Evolutionary conservation across 2,888 invertebrate species (phyloP).

Genomic region (Coronaproctus castanopsis): DNA sequence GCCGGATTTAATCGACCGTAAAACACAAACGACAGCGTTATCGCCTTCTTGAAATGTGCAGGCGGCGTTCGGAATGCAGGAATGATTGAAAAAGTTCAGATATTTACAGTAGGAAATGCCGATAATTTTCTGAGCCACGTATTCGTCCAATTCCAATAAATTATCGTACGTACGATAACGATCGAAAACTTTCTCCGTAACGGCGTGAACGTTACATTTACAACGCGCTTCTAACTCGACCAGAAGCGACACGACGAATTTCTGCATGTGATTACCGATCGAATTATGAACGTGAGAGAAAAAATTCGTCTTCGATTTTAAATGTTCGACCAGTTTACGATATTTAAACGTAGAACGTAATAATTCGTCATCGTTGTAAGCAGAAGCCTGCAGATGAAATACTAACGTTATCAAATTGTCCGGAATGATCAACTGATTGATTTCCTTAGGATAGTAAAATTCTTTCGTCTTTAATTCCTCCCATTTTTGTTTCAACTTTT

Average conservation of each 20-base stretch:
- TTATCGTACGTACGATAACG: neutral
- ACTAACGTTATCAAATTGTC: constrained; percentile 8
- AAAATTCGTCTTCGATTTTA: constrained; percentile 10
- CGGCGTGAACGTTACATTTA: constrained; percentile 10
- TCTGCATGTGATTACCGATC: constrained; percentile 3
- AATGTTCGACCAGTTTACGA: constrained; percentile 2
- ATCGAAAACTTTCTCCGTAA: constrained; percentile 5
- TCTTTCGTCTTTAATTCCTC: constrained; percentile 4
- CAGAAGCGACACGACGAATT: constrained; percentile 5
- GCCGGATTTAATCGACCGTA: constrained; percentile 6
- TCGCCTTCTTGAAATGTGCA: constrained; percentile 10
- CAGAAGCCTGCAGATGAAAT: constrained; percentile 5
- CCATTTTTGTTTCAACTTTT: constrained; percentile 9
- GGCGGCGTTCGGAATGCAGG: constrained; percentile 9
- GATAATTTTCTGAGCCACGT: constrained; percentile 6
- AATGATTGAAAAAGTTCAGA: constrained; percentile 11
- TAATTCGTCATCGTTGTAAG: constrained; percentile 1
- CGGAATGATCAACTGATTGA: constrained; percentile 5
- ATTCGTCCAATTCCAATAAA: neutral
- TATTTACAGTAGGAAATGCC: constrained; percentile 10
- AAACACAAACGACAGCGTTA: constrained; percentile 3
- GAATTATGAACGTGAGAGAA: constrained; percentile 1
- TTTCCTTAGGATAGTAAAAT: constrained; percentile 1
- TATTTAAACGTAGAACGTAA: constrained; percentile 4
- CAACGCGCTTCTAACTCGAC: constrained; percentile 10